Evolutionary conservation across 2,888 invertebrate species (phyloP).

Genomic region (Silvanus unidentatus): DNA sequence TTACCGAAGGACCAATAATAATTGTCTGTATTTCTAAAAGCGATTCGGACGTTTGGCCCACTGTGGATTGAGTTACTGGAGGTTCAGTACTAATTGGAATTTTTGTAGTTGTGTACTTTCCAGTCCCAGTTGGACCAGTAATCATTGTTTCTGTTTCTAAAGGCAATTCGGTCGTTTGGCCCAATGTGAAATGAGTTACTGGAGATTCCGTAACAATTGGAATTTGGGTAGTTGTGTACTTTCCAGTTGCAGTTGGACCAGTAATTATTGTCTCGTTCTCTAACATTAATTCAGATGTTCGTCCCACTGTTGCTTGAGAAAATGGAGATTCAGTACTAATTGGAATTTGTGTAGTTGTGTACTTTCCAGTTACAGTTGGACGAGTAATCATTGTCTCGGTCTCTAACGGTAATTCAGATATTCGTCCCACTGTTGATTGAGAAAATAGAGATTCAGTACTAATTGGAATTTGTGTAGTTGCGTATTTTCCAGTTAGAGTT

Average conservation of each 20-base stretch:
- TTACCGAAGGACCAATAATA: no score
- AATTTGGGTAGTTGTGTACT: no score
- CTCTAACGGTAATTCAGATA: background rate
- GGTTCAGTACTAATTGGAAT: background rate
- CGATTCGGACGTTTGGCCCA: no score
- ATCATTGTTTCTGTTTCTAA: background rate
- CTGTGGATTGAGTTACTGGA: background rate
- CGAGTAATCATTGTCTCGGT: no score
- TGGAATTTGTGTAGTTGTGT: background rate
- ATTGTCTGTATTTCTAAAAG: no score
- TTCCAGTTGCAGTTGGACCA: background rate
- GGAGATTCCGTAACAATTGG: slow-evolving; percentile 1
- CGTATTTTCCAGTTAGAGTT: no score
- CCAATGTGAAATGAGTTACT: background rate
- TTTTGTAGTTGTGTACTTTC: background rate
- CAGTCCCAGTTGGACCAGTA: background rate
- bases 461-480: no score
- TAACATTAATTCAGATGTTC: no score
- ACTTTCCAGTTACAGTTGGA: background rate
- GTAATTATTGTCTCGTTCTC: background rate
- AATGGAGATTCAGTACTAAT: background rate
- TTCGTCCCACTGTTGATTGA: background rate
- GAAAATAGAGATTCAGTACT: background rate
- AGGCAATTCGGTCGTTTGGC: slow-evolving; percentile 3
- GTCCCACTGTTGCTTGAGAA: background rate